Percentiles rank a stretch among this genome's conserved stretches.
These are phyloP conservation scores for Drosophila colorata DNA, from an alignment of 2,888 invertebrate genomes.

Conservation along the genomic window DNA sequence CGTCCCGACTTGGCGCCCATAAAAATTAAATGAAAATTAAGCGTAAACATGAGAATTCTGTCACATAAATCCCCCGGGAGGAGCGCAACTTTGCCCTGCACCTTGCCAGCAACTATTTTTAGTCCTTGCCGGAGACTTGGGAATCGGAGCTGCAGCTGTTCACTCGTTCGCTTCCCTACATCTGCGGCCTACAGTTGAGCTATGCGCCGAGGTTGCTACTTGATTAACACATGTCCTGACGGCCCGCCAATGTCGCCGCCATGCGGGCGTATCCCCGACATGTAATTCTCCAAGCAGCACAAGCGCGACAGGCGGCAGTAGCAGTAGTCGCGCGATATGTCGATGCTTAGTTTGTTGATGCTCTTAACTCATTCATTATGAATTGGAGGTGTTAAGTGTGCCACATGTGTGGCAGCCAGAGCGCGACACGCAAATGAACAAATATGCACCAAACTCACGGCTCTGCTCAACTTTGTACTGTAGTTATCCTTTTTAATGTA, in stretches of 20 bases:
- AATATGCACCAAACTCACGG: neutral
- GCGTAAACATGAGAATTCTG: slow-evolving; percentile 81
- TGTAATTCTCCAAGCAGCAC: slow-evolving; percentile 36
- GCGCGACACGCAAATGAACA: neutral
- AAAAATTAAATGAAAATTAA: slow-evolving; percentile 83
- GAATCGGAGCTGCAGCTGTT: slow-evolving; percentile 62
- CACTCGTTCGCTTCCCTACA: slow-evolving; percentile 37
- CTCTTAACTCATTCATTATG: slow-evolving; percentile 81
- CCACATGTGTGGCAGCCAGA: slow-evolving; percentile 50
- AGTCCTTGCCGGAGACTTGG: slow-evolving; percentile 50
- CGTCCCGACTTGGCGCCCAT: slow-evolving; percentile 73
- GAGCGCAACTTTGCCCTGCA: slow-evolving; percentile 41
- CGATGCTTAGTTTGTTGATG: slow-evolving; percentile 74
- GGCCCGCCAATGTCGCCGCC: slow-evolving; percentile 15
- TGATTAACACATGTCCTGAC: slow-evolving; percentile 79
- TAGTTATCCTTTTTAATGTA: neutral
- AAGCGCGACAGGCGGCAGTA: slow-evolving; percentile 34
- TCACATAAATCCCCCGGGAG: slow-evolving; percentile 75
- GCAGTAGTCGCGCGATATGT: slow-evolving; percentile 65
- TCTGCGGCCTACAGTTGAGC: slow-evolving; percentile 61
- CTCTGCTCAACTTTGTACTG: neutral
- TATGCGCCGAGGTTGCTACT: slow-evolving; percentile 68
- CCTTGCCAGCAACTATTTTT: slow-evolving; percentile 70
- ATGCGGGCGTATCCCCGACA: slow-evolving; percentile 69
- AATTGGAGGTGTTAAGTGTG: slow-evolving; percentile 76